phyloP scores from a whole-genome alignment of 2,113 vertebrate genomes.

The Charadrius vociferus region DNA sequence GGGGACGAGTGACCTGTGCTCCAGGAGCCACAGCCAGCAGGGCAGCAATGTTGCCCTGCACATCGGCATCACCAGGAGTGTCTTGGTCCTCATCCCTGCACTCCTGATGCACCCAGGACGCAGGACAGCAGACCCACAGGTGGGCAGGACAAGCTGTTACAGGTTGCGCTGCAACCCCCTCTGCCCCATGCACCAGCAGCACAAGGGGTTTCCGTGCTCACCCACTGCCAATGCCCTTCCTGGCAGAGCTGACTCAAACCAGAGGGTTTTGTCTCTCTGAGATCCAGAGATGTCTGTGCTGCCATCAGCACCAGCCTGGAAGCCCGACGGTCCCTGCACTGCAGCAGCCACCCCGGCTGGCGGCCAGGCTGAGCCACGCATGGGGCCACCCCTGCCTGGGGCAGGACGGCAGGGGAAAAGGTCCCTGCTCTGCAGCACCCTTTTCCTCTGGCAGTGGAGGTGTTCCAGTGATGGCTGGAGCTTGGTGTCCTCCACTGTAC shows the following conservation, averaged over 20 bases:
- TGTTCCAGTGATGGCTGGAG: neutral
- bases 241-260: neutral
- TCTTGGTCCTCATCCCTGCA: neutral
- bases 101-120: neutral
- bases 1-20: neutral
- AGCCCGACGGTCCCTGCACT: neutral
- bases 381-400: neutral
- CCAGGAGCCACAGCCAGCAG: neutral
- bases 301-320: neutral
- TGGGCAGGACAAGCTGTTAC: neutral
- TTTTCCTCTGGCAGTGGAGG: neutral
- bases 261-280: neutral
- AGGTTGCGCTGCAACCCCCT: accelerated
- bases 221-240: neutral
- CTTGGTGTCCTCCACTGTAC: neutral
- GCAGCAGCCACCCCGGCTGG: neutral
- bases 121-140: neutral
- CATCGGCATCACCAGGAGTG: neutral
- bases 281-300: neutral
- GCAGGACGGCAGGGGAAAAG: neutral
- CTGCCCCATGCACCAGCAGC: neutral
- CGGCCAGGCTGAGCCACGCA: neutral
- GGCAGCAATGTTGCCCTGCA: neutral
- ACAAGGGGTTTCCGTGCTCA: conserved; percentile 32
- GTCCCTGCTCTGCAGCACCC: neutral